Evolutionary conservation across 1,140 invertebrate genomes (phyloP).

Genomic region (Rhagoletis pomonella): DNA sequence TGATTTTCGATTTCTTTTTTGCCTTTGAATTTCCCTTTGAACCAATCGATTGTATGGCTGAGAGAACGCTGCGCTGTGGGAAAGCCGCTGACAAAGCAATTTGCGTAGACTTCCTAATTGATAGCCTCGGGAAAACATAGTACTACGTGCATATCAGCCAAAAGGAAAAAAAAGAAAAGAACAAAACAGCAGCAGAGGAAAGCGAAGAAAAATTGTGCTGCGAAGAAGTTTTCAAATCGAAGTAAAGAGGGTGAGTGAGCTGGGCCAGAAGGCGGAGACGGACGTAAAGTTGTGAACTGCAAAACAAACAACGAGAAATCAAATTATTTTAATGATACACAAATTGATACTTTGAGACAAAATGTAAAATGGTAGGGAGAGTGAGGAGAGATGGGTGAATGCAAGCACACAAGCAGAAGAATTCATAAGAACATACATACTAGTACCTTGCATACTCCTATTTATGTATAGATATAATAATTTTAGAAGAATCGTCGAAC

Average conservation of each 20-base stretch:
- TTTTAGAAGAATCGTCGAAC: not conserved
- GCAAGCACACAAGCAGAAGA: not conserved
- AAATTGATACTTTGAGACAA: conserved; percentile 54
- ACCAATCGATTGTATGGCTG: not conserved
- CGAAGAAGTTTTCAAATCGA: not conserved
- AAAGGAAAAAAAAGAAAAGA: too few relatives aligned
- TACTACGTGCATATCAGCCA: not conserved
- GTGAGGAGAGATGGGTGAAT: too few relatives aligned
- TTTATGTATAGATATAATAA: not conserved
- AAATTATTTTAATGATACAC: conserved; percentile 55
- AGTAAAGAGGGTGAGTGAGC: not conserved
- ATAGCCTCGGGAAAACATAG: conserved; percentile 20
- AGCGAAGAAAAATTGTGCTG: not conserved
- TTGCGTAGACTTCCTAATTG: conserved; percentile 51
- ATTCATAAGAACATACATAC: too few relatives aligned
- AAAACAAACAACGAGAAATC: conserved; percentile 40
- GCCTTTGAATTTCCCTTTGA: conserved; percentile 11
- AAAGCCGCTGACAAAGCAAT: conserved; percentile 51
- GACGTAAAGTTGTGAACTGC: not conserved
- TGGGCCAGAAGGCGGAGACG: not conserved
- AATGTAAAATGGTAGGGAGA: not conserved
- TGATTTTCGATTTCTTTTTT: conserved; percentile 40
- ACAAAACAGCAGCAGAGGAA: not conserved
- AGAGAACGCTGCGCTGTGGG: conserved; percentile 24
- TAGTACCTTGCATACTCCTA: too few relatives aligned